These are phyloP conservation scores for pig (Sus scrofa) DNA, from an alignment of 2,113 vertebrate species.

Conservation along the genomic window T2T-Sscrofa CM000813.6:46032001-46032500, in stretches of 20 bases:
- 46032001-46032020: constrained; percentile 48
- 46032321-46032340: constrained; percentile 85
- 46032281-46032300: constrained; percentile 84
- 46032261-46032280: constrained; percentile 84
- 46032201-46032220: constrained; percentile 42
- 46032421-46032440: constrained; percentile 90
- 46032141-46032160: background rate
- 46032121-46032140: constrained; percentile 58
- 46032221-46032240: constrained; percentile 75
- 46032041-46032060: constrained; percentile 44
- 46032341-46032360: constrained; percentile 85
- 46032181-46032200: constrained; percentile 42
- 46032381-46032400: constrained; percentile 89
- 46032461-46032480: constrained; percentile 92
- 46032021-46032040: constrained; percentile 47
- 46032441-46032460: constrained; percentile 92
- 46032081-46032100: constrained; percentile 37
- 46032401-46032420: constrained; percentile 91
- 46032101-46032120: constrained; percentile 22
- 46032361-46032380: constrained; percentile 89
- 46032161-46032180: constrained; percentile 3
- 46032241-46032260: constrained; percentile 84
- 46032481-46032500: constrained; percentile 91
- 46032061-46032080: constrained; percentile 20
- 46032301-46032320: constrained; percentile 85